Evolutionary conservation across 2,797 vertebrate species (phyloP).

Genomic region (Ctenopoma kingsleyae): DNA sequence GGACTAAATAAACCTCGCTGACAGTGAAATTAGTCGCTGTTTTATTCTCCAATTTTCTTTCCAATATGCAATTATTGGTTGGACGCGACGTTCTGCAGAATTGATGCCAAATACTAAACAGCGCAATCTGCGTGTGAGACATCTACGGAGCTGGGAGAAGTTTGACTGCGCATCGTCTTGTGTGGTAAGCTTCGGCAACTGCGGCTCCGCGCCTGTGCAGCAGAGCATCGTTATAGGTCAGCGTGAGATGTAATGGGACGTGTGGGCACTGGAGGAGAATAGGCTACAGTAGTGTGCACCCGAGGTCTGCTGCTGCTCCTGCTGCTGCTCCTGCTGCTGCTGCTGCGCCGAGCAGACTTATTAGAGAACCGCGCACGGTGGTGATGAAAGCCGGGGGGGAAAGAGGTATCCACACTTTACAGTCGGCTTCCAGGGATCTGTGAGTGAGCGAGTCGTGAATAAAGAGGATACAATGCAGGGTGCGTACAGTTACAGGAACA

Average conservation of each 20-base stretch:
- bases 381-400: slow-evolving; percentile 29
- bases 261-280: slow-evolving; percentile 45
- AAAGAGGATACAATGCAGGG: slow-evolving; percentile 53
- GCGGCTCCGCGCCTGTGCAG: slow-evolving; percentile 56
- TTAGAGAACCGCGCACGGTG: slow-evolving; percentile 7
- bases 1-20: slow-evolving; percentile 61
- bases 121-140: slow-evolving; percentile 59
- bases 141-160: slow-evolving; percentile 64
- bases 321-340: slow-evolving; percentile 29
- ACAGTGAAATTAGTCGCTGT: slow-evolving; percentile 56
- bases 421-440: slow-evolving; percentile 30
- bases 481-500: slow-evolving; percentile 44
- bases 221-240: slow-evolving; percentile 53
- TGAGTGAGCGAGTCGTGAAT: slow-evolving; percentile 55
- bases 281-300: slow-evolving; percentile 25
- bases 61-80: slow-evolving; percentile 58
- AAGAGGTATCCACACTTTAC: slow-evolving; percentile 33
- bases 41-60: slow-evolving; percentile 8
- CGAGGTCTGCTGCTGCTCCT: slow-evolving; percentile 35
- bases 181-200: slow-evolving; percentile 70
- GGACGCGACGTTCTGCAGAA: slow-evolving; percentile 67
- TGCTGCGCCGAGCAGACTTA: slow-evolving; percentile 20
- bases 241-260: slow-evolving; percentile 50
- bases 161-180: slow-evolving; percentile 71
- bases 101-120: slow-evolving; percentile 59